These are phyloP conservation scores for Tipula vernalis DNA, from an alignment of 2,888 invertebrate genomes.

Conservation along the genomic window DNA sequence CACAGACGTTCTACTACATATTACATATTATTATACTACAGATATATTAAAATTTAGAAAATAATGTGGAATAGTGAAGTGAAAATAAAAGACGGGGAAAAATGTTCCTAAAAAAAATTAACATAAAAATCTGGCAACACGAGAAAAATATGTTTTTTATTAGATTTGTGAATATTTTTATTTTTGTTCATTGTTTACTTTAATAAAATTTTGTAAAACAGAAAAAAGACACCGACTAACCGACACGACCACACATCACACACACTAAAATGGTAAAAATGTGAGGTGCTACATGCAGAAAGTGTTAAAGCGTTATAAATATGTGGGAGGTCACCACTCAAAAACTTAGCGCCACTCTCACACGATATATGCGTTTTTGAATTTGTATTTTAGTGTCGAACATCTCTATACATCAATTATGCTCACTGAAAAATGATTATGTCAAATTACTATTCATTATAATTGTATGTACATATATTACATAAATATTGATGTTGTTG, in stretches of 20 bases:
- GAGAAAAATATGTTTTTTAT: neutral
- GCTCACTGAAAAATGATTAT: neutral
- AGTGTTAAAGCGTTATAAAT: neutral
- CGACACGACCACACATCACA: neutral
- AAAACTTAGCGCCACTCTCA: too few species aligned
- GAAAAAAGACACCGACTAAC: neutral
- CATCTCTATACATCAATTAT: neutral
- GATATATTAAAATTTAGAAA: neutral
- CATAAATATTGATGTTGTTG: neutral
- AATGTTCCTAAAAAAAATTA: neutral
- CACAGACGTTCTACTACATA: neutral
- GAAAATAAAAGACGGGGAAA: neutral
- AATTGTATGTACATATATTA: neutral
- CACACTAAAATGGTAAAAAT: neutral
- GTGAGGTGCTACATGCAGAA: neutral
- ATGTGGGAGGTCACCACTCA: neutral
- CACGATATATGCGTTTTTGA: too few species aligned
- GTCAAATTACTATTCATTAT: neutral
- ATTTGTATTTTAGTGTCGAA: neutral
- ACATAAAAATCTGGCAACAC: slow-evolving; percentile 4
- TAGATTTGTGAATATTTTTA: neutral
- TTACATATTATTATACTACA: neutral
- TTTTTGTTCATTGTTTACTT: neutral
- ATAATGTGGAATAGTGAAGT: neutral
- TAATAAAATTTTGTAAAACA: neutral